These are phyloP conservation scores for Phaethon lepturus DNA, from an alignment of 2,113 vertebrate genomes.

Conservation along the genomic window DNA sequence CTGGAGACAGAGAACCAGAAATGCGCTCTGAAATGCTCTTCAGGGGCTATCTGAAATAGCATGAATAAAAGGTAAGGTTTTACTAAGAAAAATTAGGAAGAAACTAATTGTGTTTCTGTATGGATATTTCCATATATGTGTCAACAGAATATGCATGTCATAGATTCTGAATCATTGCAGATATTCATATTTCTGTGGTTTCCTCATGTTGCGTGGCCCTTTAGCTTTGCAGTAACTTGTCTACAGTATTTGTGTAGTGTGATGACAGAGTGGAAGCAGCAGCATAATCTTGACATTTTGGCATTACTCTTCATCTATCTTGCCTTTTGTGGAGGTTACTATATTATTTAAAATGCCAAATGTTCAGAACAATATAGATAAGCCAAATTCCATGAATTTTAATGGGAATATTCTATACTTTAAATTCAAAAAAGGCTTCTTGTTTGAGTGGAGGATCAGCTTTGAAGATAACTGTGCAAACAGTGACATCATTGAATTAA, in stretches of 20 bases:
- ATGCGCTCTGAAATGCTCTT: background rate
- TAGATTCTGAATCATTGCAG: background rate
- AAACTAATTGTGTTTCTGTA: background rate
- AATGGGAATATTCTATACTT: constrained; percentile 27
- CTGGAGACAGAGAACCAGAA: background rate
- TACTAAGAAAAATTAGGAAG: background rate
- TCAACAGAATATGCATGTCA: background rate
- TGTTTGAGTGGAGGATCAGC: constrained; percentile 38
- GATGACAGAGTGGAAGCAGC: constrained; percentile 31
- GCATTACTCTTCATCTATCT: constrained; percentile 45
- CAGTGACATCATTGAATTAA: background rate
- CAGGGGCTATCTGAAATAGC: background rate
- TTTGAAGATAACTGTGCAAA: constrained; percentile 45
- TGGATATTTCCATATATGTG: background rate
- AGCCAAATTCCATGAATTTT: constrained; percentile 54
- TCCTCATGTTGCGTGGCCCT: background rate
- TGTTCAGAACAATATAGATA: constrained; percentile 45
- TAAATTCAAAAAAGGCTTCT: constrained; percentile 30
- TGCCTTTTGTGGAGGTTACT: constrained; percentile 39
- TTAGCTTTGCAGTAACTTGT: background rate
- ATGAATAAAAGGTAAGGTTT: background rate
- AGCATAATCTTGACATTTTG: constrained; percentile 54
- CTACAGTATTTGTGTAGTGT: background rate
- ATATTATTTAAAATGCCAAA: constrained; percentile 59
- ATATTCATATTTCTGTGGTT: background rate